These are phyloP conservation scores for Dynastes grantii DNA, from an alignment of 2,888 invertebrate species.

Conservation along the genomic window DNA sequence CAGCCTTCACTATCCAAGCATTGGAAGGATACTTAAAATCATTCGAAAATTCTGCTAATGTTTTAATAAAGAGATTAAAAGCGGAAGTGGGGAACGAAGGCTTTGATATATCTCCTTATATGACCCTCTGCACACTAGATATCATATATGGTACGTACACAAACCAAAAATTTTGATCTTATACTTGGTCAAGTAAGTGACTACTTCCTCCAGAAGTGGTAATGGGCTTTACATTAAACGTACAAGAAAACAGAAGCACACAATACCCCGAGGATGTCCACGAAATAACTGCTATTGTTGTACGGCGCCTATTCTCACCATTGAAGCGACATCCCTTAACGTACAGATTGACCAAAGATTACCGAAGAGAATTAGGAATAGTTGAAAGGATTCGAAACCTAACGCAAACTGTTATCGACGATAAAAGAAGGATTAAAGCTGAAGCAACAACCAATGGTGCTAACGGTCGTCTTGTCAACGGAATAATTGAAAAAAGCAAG, in stretches of 20 bases:
- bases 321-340: conserved; percentile 71
- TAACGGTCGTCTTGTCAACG: too few species aligned
- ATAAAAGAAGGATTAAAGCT: conserved; percentile 64
- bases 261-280: conserved; percentile 83
- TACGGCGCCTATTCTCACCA: conserved; percentile 64
- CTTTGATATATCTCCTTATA: conserved; percentile 75
- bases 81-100: conserved; percentile 64
- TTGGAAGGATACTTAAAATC: conserved; percentile 79
- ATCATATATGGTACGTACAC: conserved; percentile 73
- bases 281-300: conserved; percentile 66
- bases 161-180: background rate
- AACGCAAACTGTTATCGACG: conserved; percentile 74
- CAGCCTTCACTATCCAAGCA: conserved; percentile 83
- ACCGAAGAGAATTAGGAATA: conserved; percentile 72
- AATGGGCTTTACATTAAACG: conserved; percentile 73
- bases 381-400: conserved; percentile 72
- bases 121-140: conserved; percentile 75
- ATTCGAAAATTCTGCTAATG: conserved; percentile 76
- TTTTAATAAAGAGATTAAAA: conserved; percentile 73
- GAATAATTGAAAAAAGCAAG: background rate
- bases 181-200: too few species aligned
- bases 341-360: conserved; percentile 75
- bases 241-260: conserved; percentile 79
- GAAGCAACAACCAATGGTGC: too few species aligned
- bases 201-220: too few species aligned